Evolutionary conservation across 2,797 vertebrate genomes (phyloP).

Genomic region (Girardinus metallicus): DNA sequence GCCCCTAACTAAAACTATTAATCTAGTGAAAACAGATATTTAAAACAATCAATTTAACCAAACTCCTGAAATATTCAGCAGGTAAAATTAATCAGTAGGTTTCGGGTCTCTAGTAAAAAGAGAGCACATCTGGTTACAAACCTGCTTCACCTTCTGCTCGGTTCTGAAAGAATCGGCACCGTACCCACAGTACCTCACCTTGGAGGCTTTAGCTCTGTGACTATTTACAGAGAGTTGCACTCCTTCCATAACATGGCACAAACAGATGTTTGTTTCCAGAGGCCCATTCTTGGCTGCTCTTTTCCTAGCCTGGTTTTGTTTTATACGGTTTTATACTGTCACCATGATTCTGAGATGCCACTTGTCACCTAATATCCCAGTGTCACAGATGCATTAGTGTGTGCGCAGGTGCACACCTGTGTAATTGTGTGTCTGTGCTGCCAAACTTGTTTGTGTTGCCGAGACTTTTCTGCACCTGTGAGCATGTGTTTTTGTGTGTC

Average conservation of each 20-base stretch:
- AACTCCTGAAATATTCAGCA: neutral
- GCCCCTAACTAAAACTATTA: neutral
- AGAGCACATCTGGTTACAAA: conserved; percentile 8
- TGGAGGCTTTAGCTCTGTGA: conserved; percentile 52
- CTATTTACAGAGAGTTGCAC: conserved; percentile 49
- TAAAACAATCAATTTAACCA: neutral
- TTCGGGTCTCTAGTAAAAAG: conserved; percentile 8
- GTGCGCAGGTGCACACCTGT: conserved; percentile 11
- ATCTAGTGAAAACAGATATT: neutral
- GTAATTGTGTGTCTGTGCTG: conserved; percentile 21
- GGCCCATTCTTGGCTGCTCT: conserved; percentile 51
- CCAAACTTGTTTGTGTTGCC: conserved; percentile 67
- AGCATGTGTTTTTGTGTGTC: conserved; percentile 70
- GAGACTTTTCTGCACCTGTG: conserved; percentile 64
- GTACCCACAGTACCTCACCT: conserved; percentile 45
- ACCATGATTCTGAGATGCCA: conserved; percentile 62
- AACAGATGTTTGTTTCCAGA: conserved; percentile 53
- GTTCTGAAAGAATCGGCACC: conserved; percentile 50
- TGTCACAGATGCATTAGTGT: conserved; percentile 57
- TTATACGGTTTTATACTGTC: conserved; percentile 68
- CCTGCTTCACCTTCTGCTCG: conserved; percentile 3
- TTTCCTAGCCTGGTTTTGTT: conserved; percentile 64
- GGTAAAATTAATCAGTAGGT: neutral
- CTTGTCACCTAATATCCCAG: conserved; percentile 66
- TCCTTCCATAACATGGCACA: conserved; percentile 36